Percentiles rank a stretch among this genome's conserved stretches.
Conservation (phyloP, 2,888 invertebrate genomes). For the Ganaspis brasiliensis region DNA sequence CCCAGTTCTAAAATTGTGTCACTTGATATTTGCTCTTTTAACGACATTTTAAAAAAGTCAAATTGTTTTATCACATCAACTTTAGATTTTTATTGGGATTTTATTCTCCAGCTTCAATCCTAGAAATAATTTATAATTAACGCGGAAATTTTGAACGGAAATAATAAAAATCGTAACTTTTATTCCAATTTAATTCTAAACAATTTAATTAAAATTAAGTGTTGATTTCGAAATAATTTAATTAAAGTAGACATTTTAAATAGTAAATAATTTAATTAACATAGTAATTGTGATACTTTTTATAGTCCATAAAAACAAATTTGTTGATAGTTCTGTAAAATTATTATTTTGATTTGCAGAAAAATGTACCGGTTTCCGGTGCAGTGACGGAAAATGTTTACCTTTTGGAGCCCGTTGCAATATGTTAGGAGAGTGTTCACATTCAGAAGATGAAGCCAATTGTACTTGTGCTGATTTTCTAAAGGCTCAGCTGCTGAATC, state of each 20-base stretch:
- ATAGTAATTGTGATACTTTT: too few species aligned
- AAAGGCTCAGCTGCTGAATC: slow-evolving; percentile 85
- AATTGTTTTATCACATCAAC: neutral
- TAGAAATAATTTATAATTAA: too few species aligned
- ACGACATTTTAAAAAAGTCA: slow-evolving; percentile 68
- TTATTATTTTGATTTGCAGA: slow-evolving; percentile 73
- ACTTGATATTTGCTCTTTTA: slow-evolving; percentile 50
- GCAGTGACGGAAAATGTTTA: slow-evolving; percentile 85
- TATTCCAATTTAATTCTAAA: too few species aligned
- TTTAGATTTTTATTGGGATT: too few species aligned
- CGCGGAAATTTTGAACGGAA: too few species aligned
- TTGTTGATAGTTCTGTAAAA: slow-evolving; percentile 37
- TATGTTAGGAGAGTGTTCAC: slow-evolving; percentile 86
- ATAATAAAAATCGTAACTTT: too few species aligned
- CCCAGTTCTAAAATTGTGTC: slow-evolving; percentile 5
- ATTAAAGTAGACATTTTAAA: too few species aligned
- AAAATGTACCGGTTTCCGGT: slow-evolving; percentile 82
- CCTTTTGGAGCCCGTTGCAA: slow-evolving; percentile 87
- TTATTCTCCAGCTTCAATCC: too few species aligned
- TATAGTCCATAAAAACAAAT: too few species aligned
- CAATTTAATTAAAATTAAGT: too few species aligned
- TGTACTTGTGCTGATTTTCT: slow-evolving; percentile 90
- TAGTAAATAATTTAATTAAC: too few species aligned
- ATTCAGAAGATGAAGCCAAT: slow-evolving; percentile 87
- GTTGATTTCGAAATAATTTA: too few species aligned